Conservation (phyloP, 1,140 invertebrate genomes). For the Drosophila persimilis region DNA sequence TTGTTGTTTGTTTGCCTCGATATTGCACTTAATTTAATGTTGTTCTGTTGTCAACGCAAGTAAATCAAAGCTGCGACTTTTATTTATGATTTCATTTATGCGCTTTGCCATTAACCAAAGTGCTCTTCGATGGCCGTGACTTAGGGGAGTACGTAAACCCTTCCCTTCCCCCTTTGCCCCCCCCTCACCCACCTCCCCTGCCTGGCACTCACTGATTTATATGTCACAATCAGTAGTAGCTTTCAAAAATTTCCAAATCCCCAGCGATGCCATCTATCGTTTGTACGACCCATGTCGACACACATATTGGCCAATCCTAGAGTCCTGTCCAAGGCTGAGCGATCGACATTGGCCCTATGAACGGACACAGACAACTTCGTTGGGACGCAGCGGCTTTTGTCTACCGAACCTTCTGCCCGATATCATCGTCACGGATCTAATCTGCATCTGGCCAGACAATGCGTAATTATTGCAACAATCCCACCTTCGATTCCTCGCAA, state of each 20-base stretch:
- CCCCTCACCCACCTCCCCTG: too few species aligned
- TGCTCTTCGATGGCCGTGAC: slow-evolving; percentile 18
- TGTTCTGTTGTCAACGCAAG: slow-evolving; percentile 52
- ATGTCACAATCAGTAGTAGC: slow-evolving; percentile 10
- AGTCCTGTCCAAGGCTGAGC: slow-evolving; percentile 1
- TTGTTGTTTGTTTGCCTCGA: slow-evolving; percentile 10
- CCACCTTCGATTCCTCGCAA: slow-evolving; percentile 3
- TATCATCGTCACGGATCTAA: neutral
- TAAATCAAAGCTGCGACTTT: slow-evolving; percentile 67
- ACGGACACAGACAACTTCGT: slow-evolving; percentile 17
- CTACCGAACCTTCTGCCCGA: too few species aligned
- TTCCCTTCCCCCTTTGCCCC: neutral
- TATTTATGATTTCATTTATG: slow-evolving; percentile 70
- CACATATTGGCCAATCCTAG: slow-evolving; percentile 4
- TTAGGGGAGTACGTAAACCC: slow-evolving; percentile 2
- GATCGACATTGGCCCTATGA: slow-evolving; percentile 3
- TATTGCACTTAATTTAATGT: slow-evolving; percentile 75
- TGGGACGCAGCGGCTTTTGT: neutral
- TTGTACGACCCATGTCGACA: neutral
- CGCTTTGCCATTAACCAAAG: slow-evolving; percentile 60
- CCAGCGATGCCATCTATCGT: slow-evolving; percentile 8
- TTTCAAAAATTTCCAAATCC: neutral
- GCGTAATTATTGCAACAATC: slow-evolving; percentile 8
- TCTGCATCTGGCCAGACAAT: neutral
- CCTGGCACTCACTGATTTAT: neutral